Percentiles rank a stretch among this genome's conserved stretches.
Conservation (phyloP, 2,113 vertebrate species). For the Nycticorax nycticorax region DNA sequence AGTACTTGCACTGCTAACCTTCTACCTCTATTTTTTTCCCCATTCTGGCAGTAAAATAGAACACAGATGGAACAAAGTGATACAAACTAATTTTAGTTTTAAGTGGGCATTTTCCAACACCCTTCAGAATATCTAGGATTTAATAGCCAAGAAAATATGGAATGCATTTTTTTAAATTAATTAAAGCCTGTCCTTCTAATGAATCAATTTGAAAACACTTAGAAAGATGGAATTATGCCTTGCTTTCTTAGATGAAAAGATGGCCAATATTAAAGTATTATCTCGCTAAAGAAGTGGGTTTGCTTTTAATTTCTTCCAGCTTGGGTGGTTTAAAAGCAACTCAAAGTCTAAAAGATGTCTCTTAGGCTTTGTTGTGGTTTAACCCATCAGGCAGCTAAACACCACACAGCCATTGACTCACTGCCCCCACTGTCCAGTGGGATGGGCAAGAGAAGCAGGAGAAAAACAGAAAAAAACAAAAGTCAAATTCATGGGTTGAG, state of each 20-base stretch:
- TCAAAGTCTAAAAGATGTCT: neutral
- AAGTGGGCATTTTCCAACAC: neutral
- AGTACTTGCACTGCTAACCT: neutral
- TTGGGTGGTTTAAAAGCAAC: neutral
- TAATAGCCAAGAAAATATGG: conserved; percentile 38
- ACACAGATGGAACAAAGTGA: conserved; percentile 46
- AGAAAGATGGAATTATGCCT: conserved; percentile 13
- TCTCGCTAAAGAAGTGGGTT: neutral
- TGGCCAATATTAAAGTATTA: neutral
- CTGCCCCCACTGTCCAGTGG: no score
- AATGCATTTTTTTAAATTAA: conserved; percentile 24
- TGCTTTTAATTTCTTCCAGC: neutral
- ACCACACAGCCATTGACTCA: no score
- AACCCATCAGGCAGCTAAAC: no score
- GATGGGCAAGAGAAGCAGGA: no score
- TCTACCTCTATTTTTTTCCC: neutral
- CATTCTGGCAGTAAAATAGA: neutral
- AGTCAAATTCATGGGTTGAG: no score
- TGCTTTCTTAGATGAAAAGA: neutral
- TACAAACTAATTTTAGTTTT: conserved; percentile 4
- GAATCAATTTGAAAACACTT: conserved; percentile 17
- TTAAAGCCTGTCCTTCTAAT: neutral
- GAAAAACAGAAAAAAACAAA: no score
- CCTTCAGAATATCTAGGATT: conserved; percentile 19
- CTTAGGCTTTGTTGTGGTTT: neutral